These are phyloP conservation scores for Condylostylus longicornis DNA, from an alignment of 1,140 invertebrate genomes.

Conservation along the genomic window DNA sequence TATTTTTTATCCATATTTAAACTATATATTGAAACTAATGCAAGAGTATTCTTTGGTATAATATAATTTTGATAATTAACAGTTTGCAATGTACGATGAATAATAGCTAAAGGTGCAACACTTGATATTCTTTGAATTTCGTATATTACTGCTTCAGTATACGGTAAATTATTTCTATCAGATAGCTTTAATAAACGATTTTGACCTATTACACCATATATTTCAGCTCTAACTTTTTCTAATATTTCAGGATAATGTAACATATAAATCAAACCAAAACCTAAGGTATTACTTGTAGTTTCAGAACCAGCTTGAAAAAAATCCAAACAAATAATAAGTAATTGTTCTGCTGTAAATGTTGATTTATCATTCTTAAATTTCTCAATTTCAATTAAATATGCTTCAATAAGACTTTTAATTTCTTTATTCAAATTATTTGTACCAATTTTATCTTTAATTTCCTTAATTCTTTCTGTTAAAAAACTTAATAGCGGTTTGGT, in stretches of 20 bases:
- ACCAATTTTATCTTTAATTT: slow-evolving; percentile 42
- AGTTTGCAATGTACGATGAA: slow-evolving; percentile 43
- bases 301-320: slow-evolving; percentile 53
- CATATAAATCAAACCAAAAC: slow-evolving; percentile 55
- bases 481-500: slow-evolving; percentile 43
- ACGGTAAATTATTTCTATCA: slow-evolving; percentile 42
- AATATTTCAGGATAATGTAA: slow-evolving; percentile 50
- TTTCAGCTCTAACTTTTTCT: slow-evolving; percentile 45
- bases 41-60: slow-evolving; percentile 48
- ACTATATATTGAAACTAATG: slow-evolving; percentile 48
- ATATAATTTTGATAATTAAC: slow-evolving; percentile 44
- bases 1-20: slow-evolving; percentile 42
- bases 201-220: no score
- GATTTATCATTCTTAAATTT: slow-evolving; percentile 29
- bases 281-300: slow-evolving; percentile 56
- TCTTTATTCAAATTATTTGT: no score
- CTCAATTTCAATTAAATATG: slow-evolving; percentile 55
- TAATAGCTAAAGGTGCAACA: slow-evolving; percentile 49
- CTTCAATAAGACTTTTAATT: slow-evolving; percentile 56
- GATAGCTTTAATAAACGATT: no score
- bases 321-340: slow-evolving; percentile 51
- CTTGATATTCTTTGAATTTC: slow-evolving; percentile 47
- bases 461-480: slow-evolving; percentile 42
- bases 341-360: slow-evolving; percentile 50
- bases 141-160: slow-evolving; percentile 45